phyloP scores from a whole-genome alignment of 2,888 invertebrate genomes.

The Meta bourneti region DNA sequence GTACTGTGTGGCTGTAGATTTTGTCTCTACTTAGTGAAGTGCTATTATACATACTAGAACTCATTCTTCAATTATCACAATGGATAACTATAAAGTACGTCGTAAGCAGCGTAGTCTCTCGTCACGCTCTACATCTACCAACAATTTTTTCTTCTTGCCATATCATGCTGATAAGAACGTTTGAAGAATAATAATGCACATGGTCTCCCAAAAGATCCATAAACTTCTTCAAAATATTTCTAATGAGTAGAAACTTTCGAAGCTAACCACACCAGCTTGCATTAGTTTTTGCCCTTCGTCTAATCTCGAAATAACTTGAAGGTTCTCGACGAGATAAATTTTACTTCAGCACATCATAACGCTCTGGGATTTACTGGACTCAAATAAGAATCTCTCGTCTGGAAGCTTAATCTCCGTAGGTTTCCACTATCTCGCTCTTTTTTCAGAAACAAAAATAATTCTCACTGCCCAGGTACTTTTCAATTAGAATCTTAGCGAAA shows the following conservation, averaged over 20 bases:
- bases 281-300: slow-evolving; percentile 9
- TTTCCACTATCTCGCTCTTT: neutral
- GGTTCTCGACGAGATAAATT: slow-evolving; percentile 19
- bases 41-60: slow-evolving; percentile 2
- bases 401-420: slow-evolving; percentile 15
- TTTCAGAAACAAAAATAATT: too few relatives aligned
- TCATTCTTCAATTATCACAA: neutral
- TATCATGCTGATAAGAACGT: slow-evolving; percentile 76
- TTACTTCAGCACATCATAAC: neutral
- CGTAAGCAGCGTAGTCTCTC: slow-evolving; percentile 18
- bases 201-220: neutral
- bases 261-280: slow-evolving; percentile 41
- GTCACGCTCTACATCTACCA: slow-evolving; percentile 20
- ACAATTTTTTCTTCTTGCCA: slow-evolving; percentile 59
- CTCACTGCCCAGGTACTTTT: neutral
- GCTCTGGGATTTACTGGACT: slow-evolving; percentile 43
- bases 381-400: slow-evolving; percentile 1
- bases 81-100: slow-evolving; percentile 58
- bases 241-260: slow-evolving; percentile 31
- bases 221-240: slow-evolving; percentile 5
- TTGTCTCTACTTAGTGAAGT: neutral
- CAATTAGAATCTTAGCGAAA: neutral
- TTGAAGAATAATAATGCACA: slow-evolving; percentile 43
- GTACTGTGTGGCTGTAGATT: slow-evolving; percentile 21
- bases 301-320: slow-evolving; percentile 49